Evolutionary conservation across 1,140 invertebrate species (phyloP), one percentile per base, ranked within the genome.

Genomic region (Drosophila busckii): DNA sequence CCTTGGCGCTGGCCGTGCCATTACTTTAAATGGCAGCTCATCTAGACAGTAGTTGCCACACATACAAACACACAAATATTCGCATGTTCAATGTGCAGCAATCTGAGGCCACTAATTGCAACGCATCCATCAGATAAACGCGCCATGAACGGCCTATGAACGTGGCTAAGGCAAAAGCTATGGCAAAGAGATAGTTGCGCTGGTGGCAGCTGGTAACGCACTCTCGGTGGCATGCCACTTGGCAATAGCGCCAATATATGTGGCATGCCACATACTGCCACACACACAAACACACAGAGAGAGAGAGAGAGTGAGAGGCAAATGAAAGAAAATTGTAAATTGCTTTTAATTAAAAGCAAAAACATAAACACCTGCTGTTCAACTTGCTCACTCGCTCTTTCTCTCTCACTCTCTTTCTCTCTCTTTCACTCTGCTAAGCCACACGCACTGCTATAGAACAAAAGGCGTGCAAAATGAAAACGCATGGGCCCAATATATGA

Each of bases 261-360:
- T n/a, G n/a, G n/a, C n/a, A n/a, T n/a, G n/a, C n/a, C n/a, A n/a
- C n/a, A n/a, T n/a, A n/a, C n/a, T n/a, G n/a, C n/a, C n/a, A n/a
- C n/a, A n/a, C n/a, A n/a, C n/a, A n/a, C n/a, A n/a, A n/a, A n/a
- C n/a, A n/a, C n/a, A n/a, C n/a, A n/a, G n/a, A n/a, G n/a, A n/a
- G n/a, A n/a, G n/a, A n/a, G n/a, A n/a, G n/a, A n/a, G n/a, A n/a
- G n/a, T n/a, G 3, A 38, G 32, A 2, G 55, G 45, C 49, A 56
- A 78, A 80, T 73, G 69, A 69, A 82, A 69, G 69, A 80, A 78
- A 70, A 80, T 80, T 80, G 75, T 80, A 80, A 80, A 80, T 80
- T 82, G 65, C 76, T 80, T 80, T 80, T 80, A 80, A 80, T 80
- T 80, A 80, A 80, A 80, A 80, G 76, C 75, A 82, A 69, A 80